Conservation (phyloP, 2,888 invertebrate species). For the Panzeria rudis region DNA sequence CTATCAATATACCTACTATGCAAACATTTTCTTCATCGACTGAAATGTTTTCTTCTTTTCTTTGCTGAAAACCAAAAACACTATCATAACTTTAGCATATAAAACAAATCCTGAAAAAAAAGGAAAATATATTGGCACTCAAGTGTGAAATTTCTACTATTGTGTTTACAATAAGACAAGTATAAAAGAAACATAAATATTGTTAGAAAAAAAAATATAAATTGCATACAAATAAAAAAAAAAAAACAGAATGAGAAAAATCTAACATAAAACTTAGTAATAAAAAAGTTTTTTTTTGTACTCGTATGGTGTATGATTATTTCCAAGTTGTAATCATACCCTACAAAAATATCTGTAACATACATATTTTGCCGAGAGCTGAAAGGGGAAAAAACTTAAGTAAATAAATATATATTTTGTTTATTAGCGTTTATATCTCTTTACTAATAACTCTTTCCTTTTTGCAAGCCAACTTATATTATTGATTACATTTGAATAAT, state of each 20-base stretch:
- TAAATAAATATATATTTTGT: neutral
- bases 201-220: neutral
- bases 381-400: neutral
- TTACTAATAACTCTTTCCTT: neutral
- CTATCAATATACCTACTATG: neutral
- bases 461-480: neutral
- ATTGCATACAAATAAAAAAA: neutral
- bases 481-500: neutral
- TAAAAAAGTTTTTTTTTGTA: neutral
- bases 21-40: constrained; percentile 14
- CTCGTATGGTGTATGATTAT: neutral
- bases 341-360: neutral
- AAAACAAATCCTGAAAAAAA: constrained; percentile 58
- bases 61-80: neutral
- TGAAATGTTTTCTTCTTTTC: neutral
- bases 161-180: constrained; percentile 19
- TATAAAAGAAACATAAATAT: constrained; percentile 17
- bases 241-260: neutral
- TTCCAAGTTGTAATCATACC: constrained; percentile 3
- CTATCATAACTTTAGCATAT: constrained; percentile 60
- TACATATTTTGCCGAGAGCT: neutral
- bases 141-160: constrained; percentile 70
- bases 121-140: constrained; percentile 59
- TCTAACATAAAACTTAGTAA: neutral
- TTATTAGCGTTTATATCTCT: neutral